Evolutionary conservation across 2,797 vertebrate species (phyloP).

Genomic region (Hydrophis major): DNA sequence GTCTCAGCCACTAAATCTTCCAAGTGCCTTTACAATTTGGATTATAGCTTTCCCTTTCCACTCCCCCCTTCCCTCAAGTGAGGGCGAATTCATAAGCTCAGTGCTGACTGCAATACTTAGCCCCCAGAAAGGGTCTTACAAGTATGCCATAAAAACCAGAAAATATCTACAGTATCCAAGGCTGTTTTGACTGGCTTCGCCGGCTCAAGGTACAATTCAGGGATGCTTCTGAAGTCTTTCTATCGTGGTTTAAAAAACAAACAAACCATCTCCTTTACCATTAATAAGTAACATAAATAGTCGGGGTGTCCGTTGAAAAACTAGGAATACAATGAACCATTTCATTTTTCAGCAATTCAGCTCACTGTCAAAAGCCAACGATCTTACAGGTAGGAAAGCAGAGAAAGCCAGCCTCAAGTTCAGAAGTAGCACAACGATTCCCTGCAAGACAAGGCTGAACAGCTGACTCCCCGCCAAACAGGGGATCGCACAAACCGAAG

Average conservation of each 20-base stretch:
- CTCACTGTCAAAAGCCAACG: not conserved
- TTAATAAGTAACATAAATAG: conserved; percentile 35
- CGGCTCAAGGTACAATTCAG: not conserved
- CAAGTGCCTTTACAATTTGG: not conserved
- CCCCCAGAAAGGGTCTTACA: conserved; percentile 37
- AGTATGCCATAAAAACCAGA: not conserved
- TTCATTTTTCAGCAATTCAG: not conserved
- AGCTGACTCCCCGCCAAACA: not conserved
- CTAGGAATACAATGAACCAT: not conserved
- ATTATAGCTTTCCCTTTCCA: not conserved
- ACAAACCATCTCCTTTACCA: conserved; percentile 26
- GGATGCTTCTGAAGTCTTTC: conserved; percentile 22
- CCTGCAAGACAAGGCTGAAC: not conserved
- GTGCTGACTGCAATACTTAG: conserved; percentile 39
- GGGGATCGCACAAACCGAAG: conserved; percentile 20
- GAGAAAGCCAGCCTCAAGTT: not conserved
- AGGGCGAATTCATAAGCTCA: conserved; percentile 56
- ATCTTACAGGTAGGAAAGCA: not conserved
- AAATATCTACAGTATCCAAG: not conserved
- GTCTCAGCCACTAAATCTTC: not conserved
- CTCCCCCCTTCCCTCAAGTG: not conserved
- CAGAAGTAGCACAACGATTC: not conserved
- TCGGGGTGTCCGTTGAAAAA: no score
- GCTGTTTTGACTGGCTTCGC: not conserved
- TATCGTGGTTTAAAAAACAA: conserved; percentile 29